phyloP scores from a whole-genome alignment of 1,140 invertebrate genomes.

The Zaprionus kolodkinae region DNA sequence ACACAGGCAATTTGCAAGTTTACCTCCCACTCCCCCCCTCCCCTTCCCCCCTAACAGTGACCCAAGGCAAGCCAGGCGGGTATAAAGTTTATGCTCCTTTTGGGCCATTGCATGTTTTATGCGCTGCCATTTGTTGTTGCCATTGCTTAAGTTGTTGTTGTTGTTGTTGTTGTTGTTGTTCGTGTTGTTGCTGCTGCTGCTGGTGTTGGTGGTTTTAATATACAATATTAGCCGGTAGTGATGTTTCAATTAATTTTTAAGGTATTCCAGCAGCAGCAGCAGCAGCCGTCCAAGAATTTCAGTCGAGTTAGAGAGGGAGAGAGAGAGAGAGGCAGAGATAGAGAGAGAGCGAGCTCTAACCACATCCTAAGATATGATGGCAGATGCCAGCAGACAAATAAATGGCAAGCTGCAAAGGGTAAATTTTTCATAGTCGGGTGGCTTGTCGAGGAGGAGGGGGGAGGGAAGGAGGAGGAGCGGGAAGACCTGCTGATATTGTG shows the following conservation, averaged over 20 bases:
- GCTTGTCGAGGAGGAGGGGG: slow-evolving; percentile 22
- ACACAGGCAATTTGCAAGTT: slow-evolving; percentile 70
- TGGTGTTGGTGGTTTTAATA: slow-evolving; percentile 59
- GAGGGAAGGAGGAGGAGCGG: background rate
- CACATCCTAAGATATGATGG: slow-evolving; percentile 76
- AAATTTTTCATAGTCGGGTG: slow-evolving; percentile 72
- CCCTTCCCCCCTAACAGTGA: background rate
- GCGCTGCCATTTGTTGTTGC: slow-evolving; percentile 46
- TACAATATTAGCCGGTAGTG: slow-evolving; percentile 73
- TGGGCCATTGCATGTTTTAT: slow-evolving; percentile 52
- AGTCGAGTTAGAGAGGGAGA: background rate
- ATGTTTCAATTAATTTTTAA: slow-evolving; percentile 82
- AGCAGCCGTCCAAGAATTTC: slow-evolving; percentile 23
- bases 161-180: slow-evolving; percentile 11
- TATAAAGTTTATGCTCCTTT: slow-evolving; percentile 45
- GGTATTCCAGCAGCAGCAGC: slow-evolving; percentile 48
- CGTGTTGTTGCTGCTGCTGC: slow-evolving; percentile 8
- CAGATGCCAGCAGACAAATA: slow-evolving; percentile 70
- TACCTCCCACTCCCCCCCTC: background rate
- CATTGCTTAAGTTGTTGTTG: slow-evolving; percentile 26
- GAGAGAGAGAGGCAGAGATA: background rate
- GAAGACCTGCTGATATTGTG: slow-evolving; percentile 14
- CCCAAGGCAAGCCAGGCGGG: background rate
- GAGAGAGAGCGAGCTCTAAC: slow-evolving; percentile 38
- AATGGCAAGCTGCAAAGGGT: slow-evolving; percentile 71